These are phyloP conservation scores for Lasaia peninsularis DNA, from an alignment of 1,140 invertebrate species.

Conservation along the genomic window DNA sequence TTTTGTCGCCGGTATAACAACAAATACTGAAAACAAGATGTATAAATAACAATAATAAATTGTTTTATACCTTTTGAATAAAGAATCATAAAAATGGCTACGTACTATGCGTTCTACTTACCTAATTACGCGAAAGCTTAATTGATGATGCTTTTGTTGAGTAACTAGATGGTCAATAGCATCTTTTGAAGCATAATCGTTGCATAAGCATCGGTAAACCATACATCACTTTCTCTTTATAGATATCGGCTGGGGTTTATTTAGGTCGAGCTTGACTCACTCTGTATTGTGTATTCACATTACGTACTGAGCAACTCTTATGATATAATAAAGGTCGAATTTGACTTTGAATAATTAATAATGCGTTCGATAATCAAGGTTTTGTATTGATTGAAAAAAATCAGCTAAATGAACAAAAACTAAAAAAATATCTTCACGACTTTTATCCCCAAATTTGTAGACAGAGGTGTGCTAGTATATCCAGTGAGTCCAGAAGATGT, in stretches of 20 bases:
- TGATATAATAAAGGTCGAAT: slow-evolving; percentile 39
- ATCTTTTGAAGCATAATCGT: slow-evolving; percentile 40
- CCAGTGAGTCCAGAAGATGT: no score
- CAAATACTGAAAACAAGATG: no score
- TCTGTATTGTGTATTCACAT: slow-evolving; percentile 47
- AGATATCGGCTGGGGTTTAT: slow-evolving; percentile 50
- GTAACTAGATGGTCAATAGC: slow-evolving; percentile 29
- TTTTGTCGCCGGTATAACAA: no score
- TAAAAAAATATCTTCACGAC: no score
- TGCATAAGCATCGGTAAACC: slow-evolving; percentile 44
- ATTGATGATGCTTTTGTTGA: slow-evolving; percentile 25
- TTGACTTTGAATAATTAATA: neutral
- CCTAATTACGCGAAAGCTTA: slow-evolving; percentile 22
- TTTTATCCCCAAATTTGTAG: no score
- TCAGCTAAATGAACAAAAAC: no score
- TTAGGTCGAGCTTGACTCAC: slow-evolving; percentile 51
- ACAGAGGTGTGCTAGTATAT: no score
- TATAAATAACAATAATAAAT: no score
- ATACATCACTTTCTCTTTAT: slow-evolving; percentile 68
- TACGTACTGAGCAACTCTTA: slow-evolving; percentile 22
- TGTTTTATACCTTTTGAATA: no score
- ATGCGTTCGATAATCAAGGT: neutral
- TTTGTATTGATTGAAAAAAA: neutral
- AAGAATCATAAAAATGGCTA: no score
- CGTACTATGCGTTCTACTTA: neutral